phyloP scores from a whole-genome alignment of 2,797 vertebrate species.

The Chelon labrosus region DNA sequence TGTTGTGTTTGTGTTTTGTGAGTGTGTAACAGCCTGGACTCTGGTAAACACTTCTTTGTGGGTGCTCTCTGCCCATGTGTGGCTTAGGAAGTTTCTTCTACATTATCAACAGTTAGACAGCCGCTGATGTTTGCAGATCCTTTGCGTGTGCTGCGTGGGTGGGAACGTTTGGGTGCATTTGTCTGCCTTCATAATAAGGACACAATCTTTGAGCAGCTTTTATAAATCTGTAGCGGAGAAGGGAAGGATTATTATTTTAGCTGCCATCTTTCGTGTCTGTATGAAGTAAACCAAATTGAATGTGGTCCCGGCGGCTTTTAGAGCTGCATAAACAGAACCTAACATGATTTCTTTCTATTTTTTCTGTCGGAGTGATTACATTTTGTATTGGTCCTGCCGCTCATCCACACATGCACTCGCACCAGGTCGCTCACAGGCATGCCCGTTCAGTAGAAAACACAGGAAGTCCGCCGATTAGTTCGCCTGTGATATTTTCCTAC shows the following conservation, averaged over 20 bases:
- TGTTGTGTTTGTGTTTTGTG: slow-evolving; percentile 3
- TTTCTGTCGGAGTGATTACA: too few species aligned
- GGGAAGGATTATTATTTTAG: slow-evolving; percentile 6
- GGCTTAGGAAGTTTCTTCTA: slow-evolving; percentile 32
- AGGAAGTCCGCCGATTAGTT: slow-evolving; percentile 22
- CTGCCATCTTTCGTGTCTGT: not conserved
- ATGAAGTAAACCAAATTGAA: not conserved
- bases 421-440: slow-evolving; percentile 8
- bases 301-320: not conserved
- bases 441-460: slow-evolving; percentile 6
- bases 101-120: slow-evolving; percentile 9
- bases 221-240: not conserved
- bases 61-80: not conserved
- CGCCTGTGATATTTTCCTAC: slow-evolving; percentile 35
- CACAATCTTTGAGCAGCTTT: not conserved
- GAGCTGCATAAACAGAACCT: not conserved
- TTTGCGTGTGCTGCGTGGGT: not conserved
- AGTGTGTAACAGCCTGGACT: slow-evolving; percentile 10
- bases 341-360: not conserved
- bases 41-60: slow-evolving; percentile 38
- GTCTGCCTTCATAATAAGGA: slow-evolving; percentile 15
- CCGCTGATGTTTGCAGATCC: slow-evolving; percentile 20
- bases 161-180: slow-evolving; percentile 22
- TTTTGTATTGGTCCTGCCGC: not conserved
- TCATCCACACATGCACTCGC: slow-evolving; percentile 10